These are phyloP conservation scores for Zaprionus africanus DNA, from an alignment of 1,140 invertebrate genomes.

Conservation along the genomic window DNA sequence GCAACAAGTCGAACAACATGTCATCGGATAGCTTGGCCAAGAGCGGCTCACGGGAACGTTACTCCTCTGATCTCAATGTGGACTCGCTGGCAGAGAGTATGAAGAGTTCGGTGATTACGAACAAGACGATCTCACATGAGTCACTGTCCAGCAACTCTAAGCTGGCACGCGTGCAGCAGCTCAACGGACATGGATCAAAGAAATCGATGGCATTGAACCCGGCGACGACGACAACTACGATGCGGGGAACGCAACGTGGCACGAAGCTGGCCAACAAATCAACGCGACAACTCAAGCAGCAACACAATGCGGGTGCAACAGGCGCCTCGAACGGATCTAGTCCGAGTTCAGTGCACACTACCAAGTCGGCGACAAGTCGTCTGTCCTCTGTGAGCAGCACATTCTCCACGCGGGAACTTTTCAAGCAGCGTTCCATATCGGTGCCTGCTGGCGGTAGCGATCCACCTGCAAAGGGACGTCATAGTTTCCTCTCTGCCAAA, in stretches of 20 bases:
- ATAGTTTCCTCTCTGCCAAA: slow-evolving; percentile 81
- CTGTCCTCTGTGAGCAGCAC: slow-evolving; percentile 77
- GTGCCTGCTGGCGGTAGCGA: slow-evolving; percentile 66
- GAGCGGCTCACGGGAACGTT: slow-evolving; percentile 63
- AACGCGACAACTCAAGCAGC: slow-evolving; percentile 71
- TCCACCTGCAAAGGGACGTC: slow-evolving; percentile 51
- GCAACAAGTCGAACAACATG: slow-evolving; percentile 85
- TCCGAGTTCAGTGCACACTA: slow-evolving; percentile 79
- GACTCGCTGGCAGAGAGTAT: slow-evolving; percentile 86
- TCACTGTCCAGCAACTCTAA: slow-evolving; percentile 69
- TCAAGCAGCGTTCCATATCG: slow-evolving; percentile 79
- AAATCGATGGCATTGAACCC: not conserved
- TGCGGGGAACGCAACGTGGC: slow-evolving; percentile 46
- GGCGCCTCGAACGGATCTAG: slow-evolving; percentile 76
- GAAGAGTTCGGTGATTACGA: slow-evolving; percentile 83
- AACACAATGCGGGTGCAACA: slow-evolving; percentile 58
- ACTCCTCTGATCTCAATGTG: slow-evolving; percentile 85
- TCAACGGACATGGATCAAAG: slow-evolving; percentile 53
- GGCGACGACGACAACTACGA: slow-evolving; percentile 7
- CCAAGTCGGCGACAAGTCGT: slow-evolving; percentile 77
- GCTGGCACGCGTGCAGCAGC: slow-evolving; percentile 63
- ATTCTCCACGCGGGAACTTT: slow-evolving; percentile 72
- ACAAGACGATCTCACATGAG: slow-evolving; percentile 84
- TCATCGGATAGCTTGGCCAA: slow-evolving; percentile 86
- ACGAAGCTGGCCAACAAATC: slow-evolving; percentile 59